Evolutionary conservation across 30 jellyfish, hydroid and myxozoan genomes (phyloP).

Genomic region (Pseudorhiza aurosa): DNA sequence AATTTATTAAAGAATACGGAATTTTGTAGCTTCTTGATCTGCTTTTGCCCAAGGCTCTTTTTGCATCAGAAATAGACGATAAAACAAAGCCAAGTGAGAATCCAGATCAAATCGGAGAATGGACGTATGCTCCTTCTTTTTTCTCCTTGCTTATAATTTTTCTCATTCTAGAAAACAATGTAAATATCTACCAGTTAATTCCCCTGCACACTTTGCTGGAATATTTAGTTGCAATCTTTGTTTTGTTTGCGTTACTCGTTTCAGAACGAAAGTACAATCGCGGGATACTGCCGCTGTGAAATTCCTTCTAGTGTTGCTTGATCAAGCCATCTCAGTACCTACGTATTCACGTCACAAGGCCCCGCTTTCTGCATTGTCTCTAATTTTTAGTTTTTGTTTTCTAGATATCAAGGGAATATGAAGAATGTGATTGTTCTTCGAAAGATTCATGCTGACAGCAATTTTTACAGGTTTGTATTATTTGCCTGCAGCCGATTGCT

Average conservation of each 20-base stretch:
- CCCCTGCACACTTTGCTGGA: too few relatives aligned
- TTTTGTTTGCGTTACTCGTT: too few relatives aligned
- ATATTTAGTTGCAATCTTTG: too few relatives aligned
- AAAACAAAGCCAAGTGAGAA: conserved; percentile 3
- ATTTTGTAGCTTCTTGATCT: too few relatives aligned
- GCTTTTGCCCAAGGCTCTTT: conserved; percentile 7
- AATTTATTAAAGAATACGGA: too few relatives aligned
- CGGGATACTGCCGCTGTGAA: too few relatives aligned
- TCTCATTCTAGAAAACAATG: neutral
- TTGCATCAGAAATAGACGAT: conserved; percentile 2
- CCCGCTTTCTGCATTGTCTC: too few relatives aligned
- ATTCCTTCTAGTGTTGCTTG: too few relatives aligned
- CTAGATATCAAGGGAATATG: conserved; percentile 83
- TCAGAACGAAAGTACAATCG: too few relatives aligned
- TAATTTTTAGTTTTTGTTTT: neutral
- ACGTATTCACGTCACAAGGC: too few relatives aligned
- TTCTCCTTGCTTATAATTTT: neutral
- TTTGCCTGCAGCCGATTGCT: too few relatives aligned
- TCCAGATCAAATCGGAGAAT: neutral
- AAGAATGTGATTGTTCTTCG: conserved; percentile 71
- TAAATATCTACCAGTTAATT: neutral
- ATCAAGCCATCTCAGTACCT: too few relatives aligned
- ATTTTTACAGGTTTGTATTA: conserved; percentile 78
- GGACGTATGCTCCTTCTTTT: conserved; percentile 13
- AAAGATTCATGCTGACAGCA: conserved; percentile 73